phyloP scores from a whole-genome alignment of 2,113 vertebrate genomes.

The Xyliphius kryptos region DNA sequence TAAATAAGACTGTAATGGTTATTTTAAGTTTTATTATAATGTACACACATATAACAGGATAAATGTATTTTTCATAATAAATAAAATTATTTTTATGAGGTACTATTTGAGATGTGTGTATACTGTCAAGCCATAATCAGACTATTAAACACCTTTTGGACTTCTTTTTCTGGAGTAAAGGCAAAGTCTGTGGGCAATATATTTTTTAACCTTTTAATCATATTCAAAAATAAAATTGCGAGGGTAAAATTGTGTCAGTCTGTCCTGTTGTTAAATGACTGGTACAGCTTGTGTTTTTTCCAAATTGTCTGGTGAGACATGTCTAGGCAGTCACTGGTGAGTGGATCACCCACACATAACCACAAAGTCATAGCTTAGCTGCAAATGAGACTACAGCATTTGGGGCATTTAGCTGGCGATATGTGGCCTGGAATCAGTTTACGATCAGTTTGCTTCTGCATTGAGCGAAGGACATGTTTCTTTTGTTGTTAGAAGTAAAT shows the following conservation, averaged over 20 bases:
- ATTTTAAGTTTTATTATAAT: too few species aligned
- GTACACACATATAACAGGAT: too few species aligned
- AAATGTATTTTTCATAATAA: too few species aligned
- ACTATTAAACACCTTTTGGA: too few species aligned
- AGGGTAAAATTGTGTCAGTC: slow-evolving; percentile 47
- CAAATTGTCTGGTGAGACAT: slow-evolving; percentile 43
- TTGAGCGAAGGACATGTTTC: slow-evolving; percentile 16
- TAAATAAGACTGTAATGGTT: too few species aligned
- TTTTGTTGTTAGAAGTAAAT: not conserved
- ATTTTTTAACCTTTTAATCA: not conserved
- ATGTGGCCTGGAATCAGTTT: not conserved
- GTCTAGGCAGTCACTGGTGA: slow-evolving; percentile 50
- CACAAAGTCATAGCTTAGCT: slow-evolving; percentile 32
- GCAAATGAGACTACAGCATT: slow-evolving; percentile 49
- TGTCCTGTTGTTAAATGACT: slow-evolving; percentile 58
- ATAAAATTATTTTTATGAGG: too few species aligned
- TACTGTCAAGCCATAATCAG: too few species aligned
- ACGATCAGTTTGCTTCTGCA: slow-evolving; percentile 3
- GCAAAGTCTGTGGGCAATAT: too few species aligned
- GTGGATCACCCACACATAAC: slow-evolving; percentile 43
- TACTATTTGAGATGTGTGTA: too few species aligned
- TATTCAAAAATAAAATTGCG: slow-evolving; percentile 32
- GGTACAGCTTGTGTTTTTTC: slow-evolving; percentile 45
- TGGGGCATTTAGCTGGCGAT: not conserved
- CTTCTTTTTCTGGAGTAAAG: too few species aligned